These are phyloP conservation scores for Sphaerodactylus townsendi DNA, from an alignment of 2,113 vertebrate genomes.

Conservation along the genomic window DNA sequence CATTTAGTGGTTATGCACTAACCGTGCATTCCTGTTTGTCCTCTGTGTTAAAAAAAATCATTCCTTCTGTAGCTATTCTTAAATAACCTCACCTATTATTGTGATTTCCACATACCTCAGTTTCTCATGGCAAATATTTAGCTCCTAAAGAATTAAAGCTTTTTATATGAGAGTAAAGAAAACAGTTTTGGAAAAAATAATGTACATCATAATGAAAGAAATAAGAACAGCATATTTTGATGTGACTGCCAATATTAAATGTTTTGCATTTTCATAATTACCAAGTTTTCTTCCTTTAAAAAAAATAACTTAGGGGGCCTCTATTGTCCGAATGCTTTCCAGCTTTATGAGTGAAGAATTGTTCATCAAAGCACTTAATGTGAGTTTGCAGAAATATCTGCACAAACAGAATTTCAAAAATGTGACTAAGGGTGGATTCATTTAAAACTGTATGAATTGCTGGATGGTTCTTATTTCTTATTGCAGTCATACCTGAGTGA, in stretches of 20 bases:
- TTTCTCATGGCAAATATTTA: neutral
- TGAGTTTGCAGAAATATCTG: slow-evolving; percentile 64
- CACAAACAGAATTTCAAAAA: slow-evolving; percentile 2
- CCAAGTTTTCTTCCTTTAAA: neutral
- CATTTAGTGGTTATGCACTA: neutral
- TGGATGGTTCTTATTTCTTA: slow-evolving; percentile 50
- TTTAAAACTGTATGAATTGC: slow-evolving; percentile 7
- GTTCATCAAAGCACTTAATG: slow-evolving; percentile 73
- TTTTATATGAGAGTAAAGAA: neutral
- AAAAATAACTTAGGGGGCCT: slow-evolving; percentile 68
- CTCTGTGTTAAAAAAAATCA: neutral
- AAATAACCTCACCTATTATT: neutral
- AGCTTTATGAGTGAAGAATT: slow-evolving; percentile 72
- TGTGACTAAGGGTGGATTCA: neutral
- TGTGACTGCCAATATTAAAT: neutral
- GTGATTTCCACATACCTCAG: neutral
- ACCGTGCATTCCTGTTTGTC: neutral
- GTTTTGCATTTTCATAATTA: slow-evolving; percentile 22
- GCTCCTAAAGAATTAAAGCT: too few species aligned
- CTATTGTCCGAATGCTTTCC: slow-evolving; percentile 74
- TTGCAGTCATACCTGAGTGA: slow-evolving; percentile 75
- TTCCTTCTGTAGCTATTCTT: neutral
- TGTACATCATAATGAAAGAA: neutral
- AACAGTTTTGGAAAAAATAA: neutral
- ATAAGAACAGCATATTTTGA: slow-evolving; percentile 6